Conservation (phyloP, 2,888 invertebrate genomes). For the Tipula lateralis region DNA sequence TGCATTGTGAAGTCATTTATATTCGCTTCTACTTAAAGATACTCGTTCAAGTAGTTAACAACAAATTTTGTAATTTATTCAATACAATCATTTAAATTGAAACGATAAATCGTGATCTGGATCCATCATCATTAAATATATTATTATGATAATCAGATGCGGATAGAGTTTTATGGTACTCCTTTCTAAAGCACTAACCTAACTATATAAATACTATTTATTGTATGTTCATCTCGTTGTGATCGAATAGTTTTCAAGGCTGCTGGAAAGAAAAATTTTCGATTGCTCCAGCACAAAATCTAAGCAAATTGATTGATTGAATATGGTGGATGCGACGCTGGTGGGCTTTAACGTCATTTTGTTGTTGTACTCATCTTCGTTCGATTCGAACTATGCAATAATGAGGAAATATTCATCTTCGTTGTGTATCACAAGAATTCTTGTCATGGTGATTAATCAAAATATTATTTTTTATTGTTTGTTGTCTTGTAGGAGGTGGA, state of each 20-base stretch:
- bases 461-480: not conserved
- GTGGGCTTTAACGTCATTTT: not conserved
- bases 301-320: too few relatives aligned
- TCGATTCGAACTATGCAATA: not conserved
- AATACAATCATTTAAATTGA: not conserved
- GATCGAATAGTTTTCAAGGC: not conserved
- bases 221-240: not conserved
- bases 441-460: constrained; percentile 15
- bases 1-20: not conserved
- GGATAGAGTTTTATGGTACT: not conserved
- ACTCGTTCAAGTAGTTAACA: not conserved
- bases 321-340: not conserved
- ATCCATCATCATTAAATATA: not conserved
- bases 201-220: too few relatives aligned
- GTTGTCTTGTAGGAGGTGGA: constrained; percentile 24
- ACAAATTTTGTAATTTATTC: not conserved
- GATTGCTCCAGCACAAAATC: not conserved
- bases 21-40: not conserved
- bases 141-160: not conserved
- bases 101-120: not conserved
- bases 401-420: not conserved
- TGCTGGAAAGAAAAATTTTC: not conserved
- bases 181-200: not conserved
- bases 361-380: not conserved
- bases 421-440: not conserved